These are phyloP conservation scores for Drosophila takahashii DNA, from an alignment of 1,140 invertebrate genomes.

Conservation along the genomic window DNA sequence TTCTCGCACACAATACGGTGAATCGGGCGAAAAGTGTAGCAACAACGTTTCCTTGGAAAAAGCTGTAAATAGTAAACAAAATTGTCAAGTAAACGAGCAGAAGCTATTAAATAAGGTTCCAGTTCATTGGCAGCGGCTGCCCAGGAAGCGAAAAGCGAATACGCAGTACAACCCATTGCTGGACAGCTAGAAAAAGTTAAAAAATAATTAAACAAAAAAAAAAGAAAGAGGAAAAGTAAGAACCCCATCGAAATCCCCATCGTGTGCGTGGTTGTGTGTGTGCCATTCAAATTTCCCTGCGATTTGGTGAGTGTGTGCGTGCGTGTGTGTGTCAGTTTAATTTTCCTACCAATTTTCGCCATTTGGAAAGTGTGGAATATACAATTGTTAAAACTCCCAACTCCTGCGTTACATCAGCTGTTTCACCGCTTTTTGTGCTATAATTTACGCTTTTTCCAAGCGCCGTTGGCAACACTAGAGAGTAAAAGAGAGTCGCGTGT, in stretches of 20 bases:
- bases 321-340: conserved; percentile 20
- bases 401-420: conserved; percentile 40
- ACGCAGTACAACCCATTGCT: background rate
- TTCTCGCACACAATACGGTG: conserved; percentile 21
- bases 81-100: conserved; percentile 66
- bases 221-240: conserved; percentile 14
- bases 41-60: conserved; percentile 81
- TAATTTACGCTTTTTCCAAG: conserved; percentile 29
- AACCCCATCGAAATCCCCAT: conserved; percentile 11
- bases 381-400: conserved; percentile 2
- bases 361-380: conserved; percentile 8
- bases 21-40: conserved; percentile 57
- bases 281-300: conserved; percentile 53
- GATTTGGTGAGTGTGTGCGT: conserved; percentile 30
- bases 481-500: conserved; percentile 46
- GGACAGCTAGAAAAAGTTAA: background rate
- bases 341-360: conserved; percentile 17
- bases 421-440: conserved; percentile 32
- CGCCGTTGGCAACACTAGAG: conserved; percentile 22
- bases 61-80: conserved; percentile 83
- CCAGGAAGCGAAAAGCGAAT: conserved; percentile 15
- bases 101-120: conserved; percentile 29
- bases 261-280: conserved; percentile 45
- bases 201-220: background rate
- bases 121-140: conserved; percentile 22